Percentiles rank a stretch among this genome's conserved stretches.
phyloP scores from a whole-genome alignment of 2,113 vertebrate genomes.

The Marmota monax region DNA sequence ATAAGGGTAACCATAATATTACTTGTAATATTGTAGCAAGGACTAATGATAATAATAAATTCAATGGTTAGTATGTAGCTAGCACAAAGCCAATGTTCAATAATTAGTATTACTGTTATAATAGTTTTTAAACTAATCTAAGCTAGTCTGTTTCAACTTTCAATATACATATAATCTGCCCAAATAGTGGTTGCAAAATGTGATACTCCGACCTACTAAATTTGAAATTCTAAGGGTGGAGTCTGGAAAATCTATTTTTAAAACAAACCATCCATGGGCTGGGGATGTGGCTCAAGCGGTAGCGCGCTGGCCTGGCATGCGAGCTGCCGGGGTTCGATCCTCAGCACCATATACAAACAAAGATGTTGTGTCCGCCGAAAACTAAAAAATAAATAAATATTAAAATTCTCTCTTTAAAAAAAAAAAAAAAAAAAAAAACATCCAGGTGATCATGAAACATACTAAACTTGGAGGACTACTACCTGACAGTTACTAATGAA shows the following conservation, averaged over 20 bases:
- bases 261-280: not conserved
- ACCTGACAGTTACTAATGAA: conserved; percentile 33
- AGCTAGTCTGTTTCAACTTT: not conserved
- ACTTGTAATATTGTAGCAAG: not conserved
- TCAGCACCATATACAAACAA: too few species aligned
- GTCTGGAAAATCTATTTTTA: not conserved
- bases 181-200: too few species aligned
- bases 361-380: too few species aligned
- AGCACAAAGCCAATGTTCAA: not conserved
- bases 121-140: not conserved
- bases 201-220: not conserved
- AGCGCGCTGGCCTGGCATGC: too few species aligned
- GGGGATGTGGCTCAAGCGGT: too few species aligned
- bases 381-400: too few species aligned
- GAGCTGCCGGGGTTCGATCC: too few species aligned
- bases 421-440: not conserved
- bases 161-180: not conserved
- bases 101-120: conserved; percentile 19
- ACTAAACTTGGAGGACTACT: conserved; percentile 3
- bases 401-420: too few species aligned
- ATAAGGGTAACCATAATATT: not conserved
- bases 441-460: not conserved
- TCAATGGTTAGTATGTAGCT: not conserved
- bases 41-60: not conserved
- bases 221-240: not conserved